Evolutionary conservation across 2,797 vertebrate genomes (phyloP).

Genomic region (Crocodylus rhombifer): DNA sequence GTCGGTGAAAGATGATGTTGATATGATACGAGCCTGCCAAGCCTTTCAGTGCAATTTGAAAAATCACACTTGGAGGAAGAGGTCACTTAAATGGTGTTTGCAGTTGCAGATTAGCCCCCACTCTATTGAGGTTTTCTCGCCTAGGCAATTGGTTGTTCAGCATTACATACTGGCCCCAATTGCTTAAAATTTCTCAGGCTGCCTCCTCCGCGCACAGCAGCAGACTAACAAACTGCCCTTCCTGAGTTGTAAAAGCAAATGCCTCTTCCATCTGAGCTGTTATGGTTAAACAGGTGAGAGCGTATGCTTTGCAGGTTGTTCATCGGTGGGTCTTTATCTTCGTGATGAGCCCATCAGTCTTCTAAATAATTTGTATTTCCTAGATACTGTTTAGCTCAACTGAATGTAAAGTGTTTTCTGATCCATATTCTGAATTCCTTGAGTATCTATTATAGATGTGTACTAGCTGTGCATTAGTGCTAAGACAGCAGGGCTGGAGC

Average conservation of each 20-base stretch:
- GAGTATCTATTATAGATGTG: accelerated
- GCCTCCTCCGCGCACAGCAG: not conserved
- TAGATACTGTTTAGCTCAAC: not conserved
- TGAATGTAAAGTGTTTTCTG: accelerated
- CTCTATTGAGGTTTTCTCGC: not conserved
- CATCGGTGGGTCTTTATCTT: not conserved
- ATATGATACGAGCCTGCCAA: not conserved
- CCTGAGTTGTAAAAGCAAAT: not conserved
- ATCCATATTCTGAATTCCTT: accelerated
- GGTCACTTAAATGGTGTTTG: accelerated
- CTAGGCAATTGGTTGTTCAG: accelerated
- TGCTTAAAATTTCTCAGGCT: not conserved
- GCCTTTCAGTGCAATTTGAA: not conserved
- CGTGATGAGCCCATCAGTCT: not conserved
- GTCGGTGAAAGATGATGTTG: accelerated
- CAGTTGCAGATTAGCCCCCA: slow-evolving; percentile 5
- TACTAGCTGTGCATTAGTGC: not conserved
- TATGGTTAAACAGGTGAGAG: not conserved
- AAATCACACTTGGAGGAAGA: not conserved
- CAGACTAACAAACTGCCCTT: not conserved
- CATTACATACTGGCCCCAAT: accelerated
- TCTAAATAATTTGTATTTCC: accelerated
- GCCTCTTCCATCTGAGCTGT: not conserved
- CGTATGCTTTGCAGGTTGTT: not conserved
- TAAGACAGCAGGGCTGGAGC: accelerated